Evolutionary conservation across 2,888 invertebrate genomes (phyloP), one percentile per base, ranked within the genome.

Genomic region (Thysanoteuthis rhombus): DNA sequence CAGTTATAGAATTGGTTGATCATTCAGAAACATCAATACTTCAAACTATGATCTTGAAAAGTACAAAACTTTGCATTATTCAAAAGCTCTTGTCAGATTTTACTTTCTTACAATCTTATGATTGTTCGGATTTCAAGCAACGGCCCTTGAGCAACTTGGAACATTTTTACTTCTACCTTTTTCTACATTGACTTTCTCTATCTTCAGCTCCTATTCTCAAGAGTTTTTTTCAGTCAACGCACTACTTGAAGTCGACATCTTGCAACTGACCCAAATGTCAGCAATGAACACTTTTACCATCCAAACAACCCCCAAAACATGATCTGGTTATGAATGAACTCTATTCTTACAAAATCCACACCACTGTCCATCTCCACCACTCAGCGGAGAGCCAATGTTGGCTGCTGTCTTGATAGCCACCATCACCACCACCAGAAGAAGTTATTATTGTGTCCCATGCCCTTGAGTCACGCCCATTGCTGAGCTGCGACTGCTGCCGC

Each of bases 391-490:
- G 52, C 52, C 52, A 52, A 25, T 52, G 22, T 22, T 22, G 52
- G 22, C 22, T 12, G 45, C 45, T 52, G 3, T 22, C 47, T 22
- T 47, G 47, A 47, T 47, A 47, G 19, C 47, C 22, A 47, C 22
- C 22, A 47, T 25, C 25, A 52, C 52, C 52, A 52, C 52, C 25
- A 25, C 52, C n/a, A 92, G 92, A 42, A n/a, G 75, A 92, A 42
- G 32, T 19, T 92, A 45, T 91, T n/a, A 90, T 42, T 92, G 45
- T 45, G 40, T 92, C 32, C 92, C 92, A 92, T 92, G 45, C 92
- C 92, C 92, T 92, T 42, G 42, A 40, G 92, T 92, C 92, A 92
- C 39, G 28, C 45, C 92, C 92, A 92, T 45, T 45, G 92, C 36
- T 92, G 92, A n/a, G 28, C 32, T 42, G n/a, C 40, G n/a, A 92